Evolutionary conservation across 2,888 invertebrate species (phyloP).

Genomic region (Tetragnatha montana): DNA sequence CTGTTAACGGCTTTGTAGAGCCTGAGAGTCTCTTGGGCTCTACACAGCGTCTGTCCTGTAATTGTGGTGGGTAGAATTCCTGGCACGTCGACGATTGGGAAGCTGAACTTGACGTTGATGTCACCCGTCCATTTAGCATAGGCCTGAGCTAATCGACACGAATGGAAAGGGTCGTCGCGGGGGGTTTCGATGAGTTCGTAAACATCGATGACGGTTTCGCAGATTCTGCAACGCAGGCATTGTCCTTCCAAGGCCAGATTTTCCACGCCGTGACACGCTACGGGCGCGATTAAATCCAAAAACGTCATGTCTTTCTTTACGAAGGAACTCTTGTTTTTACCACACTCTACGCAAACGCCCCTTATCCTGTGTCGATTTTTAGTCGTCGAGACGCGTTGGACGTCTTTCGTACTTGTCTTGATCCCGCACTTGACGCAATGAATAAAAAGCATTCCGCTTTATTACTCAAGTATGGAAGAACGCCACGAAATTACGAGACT

Average conservation of each 20-base stretch:
- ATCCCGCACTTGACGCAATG: slow-evolving; percentile 7
- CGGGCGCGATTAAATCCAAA: too few species aligned
- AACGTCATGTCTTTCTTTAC: not conserved
- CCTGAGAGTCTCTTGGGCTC: not conserved
- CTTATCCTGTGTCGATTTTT: not conserved
- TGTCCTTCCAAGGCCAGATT: not conserved
- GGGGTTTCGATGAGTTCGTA: not conserved
- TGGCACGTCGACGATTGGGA: not conserved
- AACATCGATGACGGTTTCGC: not conserved
- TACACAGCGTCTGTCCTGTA: not conserved
- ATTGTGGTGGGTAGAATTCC: slow-evolving; percentile 9
- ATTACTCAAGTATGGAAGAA: not conserved
- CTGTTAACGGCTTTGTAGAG: slow-evolving; percentile 3
- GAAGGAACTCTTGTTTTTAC: not conserved
- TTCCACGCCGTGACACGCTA: not conserved
- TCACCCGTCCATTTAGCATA: slow-evolving; percentile 35
- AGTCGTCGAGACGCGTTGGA: not conserved
- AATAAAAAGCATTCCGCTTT: not conserved
- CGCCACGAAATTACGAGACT: slow-evolving; percentile 2
- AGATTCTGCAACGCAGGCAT: not conserved
- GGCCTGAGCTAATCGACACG: slow-evolving; percentile 16
- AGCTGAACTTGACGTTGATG: not conserved
- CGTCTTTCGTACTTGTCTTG: not conserved
- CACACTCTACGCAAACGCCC: not conserved
- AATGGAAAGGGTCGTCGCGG: not conserved